phyloP scores from a whole-genome alignment of 2,113 vertebrate genomes.

The Prietella phreatophila region DNA sequence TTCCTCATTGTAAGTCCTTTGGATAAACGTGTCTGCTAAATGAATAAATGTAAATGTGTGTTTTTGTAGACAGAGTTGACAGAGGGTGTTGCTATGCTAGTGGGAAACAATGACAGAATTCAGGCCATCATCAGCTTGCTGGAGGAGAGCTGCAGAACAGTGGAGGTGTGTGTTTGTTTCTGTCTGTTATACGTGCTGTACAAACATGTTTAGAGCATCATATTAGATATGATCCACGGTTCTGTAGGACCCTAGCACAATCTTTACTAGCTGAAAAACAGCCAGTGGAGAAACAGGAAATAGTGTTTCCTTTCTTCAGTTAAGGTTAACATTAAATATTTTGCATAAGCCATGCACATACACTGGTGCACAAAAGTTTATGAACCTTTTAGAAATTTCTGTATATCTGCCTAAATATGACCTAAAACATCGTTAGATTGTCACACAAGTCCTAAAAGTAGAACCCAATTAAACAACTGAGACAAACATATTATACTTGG shows the following conservation, averaged over 20 bases:
- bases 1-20: too few species aligned
- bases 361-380: too few species aligned
- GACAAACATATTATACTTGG: too few species aligned
- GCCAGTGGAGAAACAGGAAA: background rate
- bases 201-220: background rate
- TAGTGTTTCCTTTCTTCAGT: background rate
- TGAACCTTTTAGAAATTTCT: too few species aligned
- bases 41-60: background rate
- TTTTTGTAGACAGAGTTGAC: slow-evolving; percentile 81
- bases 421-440: too few species aligned
- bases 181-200: background rate
- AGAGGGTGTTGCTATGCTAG: slow-evolving; percentile 85
- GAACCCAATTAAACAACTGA: too few species aligned
- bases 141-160: slow-evolving; percentile 84
- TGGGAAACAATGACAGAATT: slow-evolving; percentile 89
- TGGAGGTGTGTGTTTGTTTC: slow-evolving; percentile 67
- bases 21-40: too few species aligned
- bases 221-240: background rate
- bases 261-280: background rate
- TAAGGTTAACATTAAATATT: background rate
- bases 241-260: background rate
- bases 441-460: too few species aligned
- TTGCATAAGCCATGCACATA: background rate
- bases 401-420: too few species aligned
- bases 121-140: slow-evolving; percentile 86